Evolutionary conservation across 2,888 invertebrate genomes (phyloP), one percentile per base, ranked within the genome.

Genomic region (Orchesellides sinensis): DNA sequence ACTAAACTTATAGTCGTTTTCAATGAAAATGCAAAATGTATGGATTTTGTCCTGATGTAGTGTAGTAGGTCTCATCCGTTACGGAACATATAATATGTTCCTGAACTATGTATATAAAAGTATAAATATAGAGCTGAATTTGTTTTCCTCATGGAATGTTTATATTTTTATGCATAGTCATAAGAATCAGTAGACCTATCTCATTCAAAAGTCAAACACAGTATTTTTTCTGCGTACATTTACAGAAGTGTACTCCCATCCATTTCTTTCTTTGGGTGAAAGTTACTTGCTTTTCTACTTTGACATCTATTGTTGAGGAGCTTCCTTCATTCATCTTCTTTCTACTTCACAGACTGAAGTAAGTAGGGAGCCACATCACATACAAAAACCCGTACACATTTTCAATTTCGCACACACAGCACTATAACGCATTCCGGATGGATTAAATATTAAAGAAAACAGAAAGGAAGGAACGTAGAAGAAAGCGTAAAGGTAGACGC

Each of bases 361-460:
- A n/a, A n/a, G n/a, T n/a, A n/a, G n/a, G n/a, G n/a, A n/a, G n/a
- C n/a, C n/a, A 40, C 10, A 40, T 8, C n/a, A 2, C 14, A 40
- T 8, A 40, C 1, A 40, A 2, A 8, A 40, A 2, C 2, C 10
- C 10, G 40, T 5, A 40, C 2, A 8, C 2, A 40, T 14, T 40
- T 14, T 40, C n/a, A 2, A 40, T 40, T 40, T 40, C 10, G 1
- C 32, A 29, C 8, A n/a, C n/a, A 17, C 10, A 8, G n/a, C 59
- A 63, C 27, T 25, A 5, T 5, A 1, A 27, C 27, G 25, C n/a
- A 25, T 25, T 56, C 56, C 8, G 19, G 32, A 19, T 14, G 63
- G 63, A 63, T 63, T 63, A 63, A 63, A 40, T 63, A 63, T 63
- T 63, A 19, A 63, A 63, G 63, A 40, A 19, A 27, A 17, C 14